These are phyloP conservation scores for Brachypodius melanocephalos DNA, from an alignment of 2,113 vertebrate genomes.

Conservation along the genomic window DNA sequence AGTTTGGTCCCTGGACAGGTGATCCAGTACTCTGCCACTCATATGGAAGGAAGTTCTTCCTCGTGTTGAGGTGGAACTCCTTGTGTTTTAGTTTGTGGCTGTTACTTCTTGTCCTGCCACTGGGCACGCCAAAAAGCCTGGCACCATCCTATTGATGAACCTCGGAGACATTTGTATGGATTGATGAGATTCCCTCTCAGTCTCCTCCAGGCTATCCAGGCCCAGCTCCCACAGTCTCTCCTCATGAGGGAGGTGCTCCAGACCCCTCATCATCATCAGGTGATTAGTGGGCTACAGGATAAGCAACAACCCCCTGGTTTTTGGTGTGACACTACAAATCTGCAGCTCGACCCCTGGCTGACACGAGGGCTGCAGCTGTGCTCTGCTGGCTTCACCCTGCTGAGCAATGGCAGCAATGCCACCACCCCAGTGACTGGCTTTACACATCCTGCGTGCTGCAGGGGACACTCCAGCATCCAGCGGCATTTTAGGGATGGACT, in stretches of 20 bases:
- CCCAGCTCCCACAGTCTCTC: rapidly evolving
- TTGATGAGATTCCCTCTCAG: neutral
- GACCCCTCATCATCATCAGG: neutral
- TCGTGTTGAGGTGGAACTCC: neutral
- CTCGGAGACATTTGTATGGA: neutral
- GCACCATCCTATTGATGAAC: neutral
- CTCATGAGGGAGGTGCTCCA: neutral
- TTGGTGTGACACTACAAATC: rapidly evolving
- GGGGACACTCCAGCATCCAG: neutral
- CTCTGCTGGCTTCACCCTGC: neutral
- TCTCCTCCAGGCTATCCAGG: neutral
- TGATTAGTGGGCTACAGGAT: neutral
- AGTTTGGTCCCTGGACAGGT: neutral
- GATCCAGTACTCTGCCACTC: neutral
- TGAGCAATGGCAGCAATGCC: neutral
- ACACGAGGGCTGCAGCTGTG: neutral
- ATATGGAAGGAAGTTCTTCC: neutral
- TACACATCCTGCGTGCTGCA: neutral
- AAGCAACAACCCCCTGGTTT: neutral
- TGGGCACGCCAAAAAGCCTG: neutral
- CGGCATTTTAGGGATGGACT: neutral
- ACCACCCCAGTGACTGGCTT: neutral
- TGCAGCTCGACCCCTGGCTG: neutral
- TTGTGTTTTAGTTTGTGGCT: neutral
- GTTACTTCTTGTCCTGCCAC: neutral